phyloP scores from a whole-genome alignment of 2,797 vertebrate species.

The Florisuga fusca region DNA sequence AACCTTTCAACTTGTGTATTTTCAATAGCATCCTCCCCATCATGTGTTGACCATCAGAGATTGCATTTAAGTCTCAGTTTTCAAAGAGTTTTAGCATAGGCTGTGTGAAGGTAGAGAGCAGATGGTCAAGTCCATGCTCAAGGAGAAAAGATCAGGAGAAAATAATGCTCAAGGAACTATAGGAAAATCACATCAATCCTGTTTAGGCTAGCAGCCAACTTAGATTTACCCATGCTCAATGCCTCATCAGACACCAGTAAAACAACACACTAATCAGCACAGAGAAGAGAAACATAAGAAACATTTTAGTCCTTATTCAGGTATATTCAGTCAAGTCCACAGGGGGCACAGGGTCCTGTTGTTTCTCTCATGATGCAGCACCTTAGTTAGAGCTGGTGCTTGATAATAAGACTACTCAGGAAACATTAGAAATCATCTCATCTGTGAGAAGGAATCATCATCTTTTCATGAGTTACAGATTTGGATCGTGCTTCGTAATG shows the following conservation, averaged over 20 bases:
- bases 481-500: fast-evolving
- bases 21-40: background rate
- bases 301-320: background rate
- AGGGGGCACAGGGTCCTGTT: background rate
- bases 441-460: background rate
- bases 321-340: background rate
- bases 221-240: background rate
- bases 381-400: background rate
- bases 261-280: background rate
- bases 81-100: background rate
- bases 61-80: background rate
- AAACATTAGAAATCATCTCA: background rate
- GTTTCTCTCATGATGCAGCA: background rate
- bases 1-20: background rate
- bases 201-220: background rate
- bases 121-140: background rate
- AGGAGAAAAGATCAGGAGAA: background rate
- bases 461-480: background rate
- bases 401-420: background rate
- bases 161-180: background rate
- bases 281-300: background rate
- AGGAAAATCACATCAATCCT: background rate
- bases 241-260: background rate
- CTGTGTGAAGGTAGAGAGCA: background rate
- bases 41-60: background rate